Percentiles rank a stretch among this genome's conserved stretches.
Conservation (phyloP, 2,113 vertebrate genomes). For the Helogale parvula region DNA sequence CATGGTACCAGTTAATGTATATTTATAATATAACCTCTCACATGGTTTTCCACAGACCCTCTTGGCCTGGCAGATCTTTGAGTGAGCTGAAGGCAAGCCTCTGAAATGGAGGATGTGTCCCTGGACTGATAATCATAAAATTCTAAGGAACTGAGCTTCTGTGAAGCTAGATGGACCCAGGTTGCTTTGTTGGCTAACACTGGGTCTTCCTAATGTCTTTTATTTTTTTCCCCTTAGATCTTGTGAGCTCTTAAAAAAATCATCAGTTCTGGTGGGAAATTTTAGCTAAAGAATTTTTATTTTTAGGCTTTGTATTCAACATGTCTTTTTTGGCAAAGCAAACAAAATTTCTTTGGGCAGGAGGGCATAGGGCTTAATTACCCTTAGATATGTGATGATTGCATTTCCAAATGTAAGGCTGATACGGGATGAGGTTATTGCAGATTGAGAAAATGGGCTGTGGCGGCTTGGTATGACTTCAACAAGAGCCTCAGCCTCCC, state of each 20-base stretch:
- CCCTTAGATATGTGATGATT: neutral
- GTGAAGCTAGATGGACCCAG: constrained; percentile 59
- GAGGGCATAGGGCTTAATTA: neutral
- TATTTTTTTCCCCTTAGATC: constrained; percentile 62
- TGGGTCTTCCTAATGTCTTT: constrained; percentile 63
- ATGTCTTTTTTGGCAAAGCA: constrained; percentile 48
- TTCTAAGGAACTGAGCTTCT: constrained; percentile 72
- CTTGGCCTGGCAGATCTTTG: constrained; percentile 52
- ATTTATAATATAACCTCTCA: constrained; percentile 19
- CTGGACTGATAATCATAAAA: constrained; percentile 75
- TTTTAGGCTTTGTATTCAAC: constrained; percentile 75
- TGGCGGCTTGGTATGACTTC: neutral
- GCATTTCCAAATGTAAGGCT: neutral
- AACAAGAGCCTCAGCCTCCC: neutral
- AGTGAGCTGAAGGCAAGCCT: neutral
- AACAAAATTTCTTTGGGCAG: constrained; percentile 6
- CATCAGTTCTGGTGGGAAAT: constrained; percentile 50
- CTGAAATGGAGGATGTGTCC: constrained; percentile 65
- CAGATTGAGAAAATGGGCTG: neutral
- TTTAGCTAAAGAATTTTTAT: constrained; percentile 63
- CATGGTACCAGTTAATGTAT: constrained; percentile 43
- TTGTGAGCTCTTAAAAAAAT: constrained; percentile 77
- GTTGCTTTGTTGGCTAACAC: constrained; percentile 74
- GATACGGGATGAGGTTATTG: constrained; percentile 6
- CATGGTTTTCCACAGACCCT: neutral